Evolutionary conservation across 2,888 invertebrate species (phyloP).

Genomic region (Dermolepida albohirtum): DNA sequence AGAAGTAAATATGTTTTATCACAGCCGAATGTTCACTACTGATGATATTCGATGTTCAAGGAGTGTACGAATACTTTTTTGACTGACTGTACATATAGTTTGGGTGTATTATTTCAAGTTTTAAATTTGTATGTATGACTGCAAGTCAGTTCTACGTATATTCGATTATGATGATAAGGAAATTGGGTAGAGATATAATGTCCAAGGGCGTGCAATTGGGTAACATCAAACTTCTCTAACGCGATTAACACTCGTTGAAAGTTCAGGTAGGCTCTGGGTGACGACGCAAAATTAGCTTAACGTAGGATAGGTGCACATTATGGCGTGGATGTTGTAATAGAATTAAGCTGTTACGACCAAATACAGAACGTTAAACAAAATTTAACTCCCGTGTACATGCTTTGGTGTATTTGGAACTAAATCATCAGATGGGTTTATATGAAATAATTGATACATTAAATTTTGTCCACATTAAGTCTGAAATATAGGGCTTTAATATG

Average conservation of each 20-base stretch:
- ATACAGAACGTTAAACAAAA: constrained; percentile 21
- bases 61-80: no score
- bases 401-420: no score
- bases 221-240: constrained; percentile 50
- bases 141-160: neutral
- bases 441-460: no score
- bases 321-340: constrained; percentile 13
- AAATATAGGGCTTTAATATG: no score
- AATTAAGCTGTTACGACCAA: constrained; percentile 8
- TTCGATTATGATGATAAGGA: no score
- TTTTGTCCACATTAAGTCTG: no score
- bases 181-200: no score
- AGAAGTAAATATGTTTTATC: no score
- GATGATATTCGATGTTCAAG: no score
- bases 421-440: no score
- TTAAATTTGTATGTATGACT: neutral
- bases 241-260: constrained; percentile 55
- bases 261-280: constrained; percentile 62
- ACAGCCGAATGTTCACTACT: no score
- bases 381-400: neutral
- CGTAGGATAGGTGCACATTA: constrained; percentile 61
- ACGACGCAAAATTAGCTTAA: constrained; percentile 64
- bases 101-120: constrained; percentile 2
- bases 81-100: no score
- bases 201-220: constrained; percentile 6